phyloP scores from a whole-genome alignment of 1,140 invertebrate species.

The Rhopalosiphum maidis region DNA sequence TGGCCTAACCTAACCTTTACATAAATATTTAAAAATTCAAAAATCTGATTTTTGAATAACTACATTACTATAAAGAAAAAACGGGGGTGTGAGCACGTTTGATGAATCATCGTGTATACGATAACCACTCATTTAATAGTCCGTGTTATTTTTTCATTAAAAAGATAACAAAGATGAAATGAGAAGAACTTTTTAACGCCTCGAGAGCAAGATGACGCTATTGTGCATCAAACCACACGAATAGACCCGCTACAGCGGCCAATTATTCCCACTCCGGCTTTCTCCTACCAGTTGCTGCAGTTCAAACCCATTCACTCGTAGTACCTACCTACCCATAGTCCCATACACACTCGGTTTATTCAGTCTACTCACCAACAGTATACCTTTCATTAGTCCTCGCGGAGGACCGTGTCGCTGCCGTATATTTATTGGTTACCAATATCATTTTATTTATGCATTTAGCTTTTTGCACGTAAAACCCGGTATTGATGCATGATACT shows the following conservation, averaged over 20 bases:
- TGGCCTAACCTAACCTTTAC: too few relatives aligned
- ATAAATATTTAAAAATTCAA: not conserved
- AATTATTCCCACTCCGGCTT: slow-evolving; percentile 1
- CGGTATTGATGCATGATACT: not conserved
- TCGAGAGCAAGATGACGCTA: slow-evolving; percentile 6
- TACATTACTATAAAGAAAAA: not conserved
- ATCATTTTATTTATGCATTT: not conserved
- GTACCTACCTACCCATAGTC: not conserved
- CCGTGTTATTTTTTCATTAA: not conserved
- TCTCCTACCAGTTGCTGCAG: not conserved
- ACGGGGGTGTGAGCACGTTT: not conserved
- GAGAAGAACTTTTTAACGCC: slow-evolving; percentile 7
- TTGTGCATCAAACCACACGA: not conserved
- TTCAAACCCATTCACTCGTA: not conserved
- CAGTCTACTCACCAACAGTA: not conserved
- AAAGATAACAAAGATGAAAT: not conserved
- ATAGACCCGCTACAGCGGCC: not conserved
- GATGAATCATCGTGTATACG: not conserved
- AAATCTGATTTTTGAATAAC: not conserved
- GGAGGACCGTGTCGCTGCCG: not conserved
- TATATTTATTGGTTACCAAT: not conserved
- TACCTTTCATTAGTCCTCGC: not conserved
- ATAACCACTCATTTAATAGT: not conserved
- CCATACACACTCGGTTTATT: not conserved
- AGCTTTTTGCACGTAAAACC: not conserved